Conservation (phyloP, 1,140 invertebrate genomes). For the Nautilus pompilius region DNA sequence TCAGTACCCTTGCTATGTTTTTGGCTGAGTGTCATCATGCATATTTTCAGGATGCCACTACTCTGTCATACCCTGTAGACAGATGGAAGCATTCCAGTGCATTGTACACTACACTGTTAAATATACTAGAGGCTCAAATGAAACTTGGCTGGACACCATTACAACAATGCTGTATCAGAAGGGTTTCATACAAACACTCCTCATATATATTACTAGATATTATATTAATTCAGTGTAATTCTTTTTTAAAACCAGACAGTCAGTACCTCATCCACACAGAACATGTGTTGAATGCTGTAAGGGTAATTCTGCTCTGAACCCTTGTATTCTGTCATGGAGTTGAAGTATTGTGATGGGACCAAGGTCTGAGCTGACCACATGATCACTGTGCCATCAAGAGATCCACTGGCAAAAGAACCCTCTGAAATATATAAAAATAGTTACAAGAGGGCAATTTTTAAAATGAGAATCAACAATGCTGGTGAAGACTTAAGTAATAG, state of each 20-base stretch:
- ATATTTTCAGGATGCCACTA: too few species aligned
- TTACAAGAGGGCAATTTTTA: too few species aligned
- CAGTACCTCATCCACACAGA: conserved; percentile 35
- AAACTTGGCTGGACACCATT: too few species aligned
- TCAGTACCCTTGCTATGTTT: too few species aligned
- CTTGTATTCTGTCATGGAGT: conserved; percentile 27
- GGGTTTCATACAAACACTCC: conserved; percentile 9
- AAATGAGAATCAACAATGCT: not conserved
- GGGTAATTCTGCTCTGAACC: conserved; percentile 28
- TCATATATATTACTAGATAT: not conserved
- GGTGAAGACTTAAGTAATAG: not conserved
- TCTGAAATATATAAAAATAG: not conserved
- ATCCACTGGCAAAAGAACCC: conserved; percentile 40
- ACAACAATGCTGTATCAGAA: not conserved
- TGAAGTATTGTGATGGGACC: conserved; percentile 23
- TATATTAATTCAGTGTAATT: conserved; percentile 1
- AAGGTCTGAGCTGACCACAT: conserved; percentile 33
- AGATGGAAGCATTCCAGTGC: too few species aligned
- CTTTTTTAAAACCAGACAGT: not conserved
- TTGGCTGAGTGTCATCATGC: too few species aligned
- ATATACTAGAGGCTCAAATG: not conserved
- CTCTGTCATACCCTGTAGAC: too few species aligned
- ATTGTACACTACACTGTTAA: too few species aligned
- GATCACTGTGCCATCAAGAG: conserved; percentile 43
- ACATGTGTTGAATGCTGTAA: conserved; percentile 38